phyloP scores from a whole-genome alignment of 2,888 invertebrate genomes.

The Microplitis deprimator region DNA sequence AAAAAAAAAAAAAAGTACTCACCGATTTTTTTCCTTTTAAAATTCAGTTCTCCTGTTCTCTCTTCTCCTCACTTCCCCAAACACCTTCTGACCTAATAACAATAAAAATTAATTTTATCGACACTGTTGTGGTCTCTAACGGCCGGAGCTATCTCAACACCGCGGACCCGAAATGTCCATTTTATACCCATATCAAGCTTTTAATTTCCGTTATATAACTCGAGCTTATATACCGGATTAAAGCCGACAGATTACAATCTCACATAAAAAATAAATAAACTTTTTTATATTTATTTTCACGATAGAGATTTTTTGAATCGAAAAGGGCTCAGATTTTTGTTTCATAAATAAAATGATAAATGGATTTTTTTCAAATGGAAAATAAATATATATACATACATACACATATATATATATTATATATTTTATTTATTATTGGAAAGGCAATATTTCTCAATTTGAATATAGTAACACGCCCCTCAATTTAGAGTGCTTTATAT shows the following conservation, averaged over 20 bases:
- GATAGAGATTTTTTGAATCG: neutral
- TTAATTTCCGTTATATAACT: neutral
- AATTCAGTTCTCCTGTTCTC: too few relatives aligned
- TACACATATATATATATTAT: neutral
- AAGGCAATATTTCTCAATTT: neutral
- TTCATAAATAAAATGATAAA: neutral
- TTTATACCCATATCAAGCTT: neutral
- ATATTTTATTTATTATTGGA: neutral
- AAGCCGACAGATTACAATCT: neutral
- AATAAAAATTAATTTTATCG: neutral
- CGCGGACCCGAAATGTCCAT: neutral
- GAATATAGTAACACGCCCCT: neutral
- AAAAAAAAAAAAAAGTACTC: too few relatives aligned
- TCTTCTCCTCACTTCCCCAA: too few relatives aligned
- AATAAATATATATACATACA: neutral
- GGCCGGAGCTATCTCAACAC: neutral
- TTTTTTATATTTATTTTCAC: neutral
- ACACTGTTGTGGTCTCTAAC: neutral
- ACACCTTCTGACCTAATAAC: too few relatives aligned
- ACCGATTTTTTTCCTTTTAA: too few relatives aligned
- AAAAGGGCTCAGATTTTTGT: too few relatives aligned
- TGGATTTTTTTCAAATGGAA: neutral
- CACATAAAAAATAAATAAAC: neutral
- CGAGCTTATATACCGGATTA: neutral
- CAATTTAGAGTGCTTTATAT: neutral